Percentiles rank a stretch among this genome's conserved stretches.
phyloP scores from a whole-genome alignment of 2,113 vertebrate genomes.

The Barbus barbus region DNA sequence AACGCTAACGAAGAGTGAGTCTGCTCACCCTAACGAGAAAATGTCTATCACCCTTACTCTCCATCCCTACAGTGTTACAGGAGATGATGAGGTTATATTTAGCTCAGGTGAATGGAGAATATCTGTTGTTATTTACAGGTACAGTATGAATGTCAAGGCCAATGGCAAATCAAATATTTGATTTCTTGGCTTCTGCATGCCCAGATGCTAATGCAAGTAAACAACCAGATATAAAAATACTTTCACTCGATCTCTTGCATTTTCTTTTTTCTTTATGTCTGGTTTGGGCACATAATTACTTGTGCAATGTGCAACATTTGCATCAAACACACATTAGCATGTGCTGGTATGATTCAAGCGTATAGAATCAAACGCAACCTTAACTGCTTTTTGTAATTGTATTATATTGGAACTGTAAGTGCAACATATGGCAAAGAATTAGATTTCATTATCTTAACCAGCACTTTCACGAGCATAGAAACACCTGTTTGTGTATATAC shows the following conservation, averaged over 20 bases:
- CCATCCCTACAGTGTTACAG: neutral
- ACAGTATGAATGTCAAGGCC: neutral
- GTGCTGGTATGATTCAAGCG: neutral
- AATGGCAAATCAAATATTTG: constrained; percentile 1
- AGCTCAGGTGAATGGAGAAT: neutral
- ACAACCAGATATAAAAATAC: neutral
- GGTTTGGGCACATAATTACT: neutral
- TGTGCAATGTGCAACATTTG: neutral
- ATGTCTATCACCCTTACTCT: constrained; percentile 42
- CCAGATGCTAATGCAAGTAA: constrained; percentile 24
- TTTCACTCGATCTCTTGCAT: neutral
- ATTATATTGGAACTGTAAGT: neutral
- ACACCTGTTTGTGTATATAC: neutral
- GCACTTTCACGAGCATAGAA: neutral
- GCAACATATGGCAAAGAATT: constrained; percentile 15
- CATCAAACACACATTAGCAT: neutral
- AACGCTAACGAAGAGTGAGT: constrained; percentile 47
- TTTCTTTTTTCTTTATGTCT: neutral
- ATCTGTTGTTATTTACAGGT: constrained; percentile 32
- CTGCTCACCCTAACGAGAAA: constrained; percentile 48
- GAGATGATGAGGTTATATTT: constrained; percentile 32
- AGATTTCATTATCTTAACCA: neutral
- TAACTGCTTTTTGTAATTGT: constrained; percentile 7
- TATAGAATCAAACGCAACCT: neutral
- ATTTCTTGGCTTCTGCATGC: neutral